phyloP scores from a whole-genome alignment of 2,797 vertebrate species.

The Smutsia gigantea region DNA sequence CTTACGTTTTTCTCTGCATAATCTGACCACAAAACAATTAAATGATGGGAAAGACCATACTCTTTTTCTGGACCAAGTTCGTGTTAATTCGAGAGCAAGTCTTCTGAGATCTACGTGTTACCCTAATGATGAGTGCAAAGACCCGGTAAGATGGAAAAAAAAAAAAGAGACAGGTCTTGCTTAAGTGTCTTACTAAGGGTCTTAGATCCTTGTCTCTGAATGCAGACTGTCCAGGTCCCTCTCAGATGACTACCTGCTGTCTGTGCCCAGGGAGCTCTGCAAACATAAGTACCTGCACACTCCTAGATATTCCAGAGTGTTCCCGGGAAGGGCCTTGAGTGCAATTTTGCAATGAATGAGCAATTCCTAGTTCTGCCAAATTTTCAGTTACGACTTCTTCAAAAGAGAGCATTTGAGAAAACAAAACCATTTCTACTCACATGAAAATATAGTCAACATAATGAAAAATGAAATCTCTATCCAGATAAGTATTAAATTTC shows the following conservation, averaged over 20 bases:
- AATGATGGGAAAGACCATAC: not conserved
- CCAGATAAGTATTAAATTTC: not conserved
- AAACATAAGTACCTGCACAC: accelerated
- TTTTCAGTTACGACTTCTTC: slow-evolving; percentile 4
- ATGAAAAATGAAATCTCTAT: not conserved
- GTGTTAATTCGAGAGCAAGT: not conserved
- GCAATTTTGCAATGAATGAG: not conserved
- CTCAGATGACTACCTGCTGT: not conserved
- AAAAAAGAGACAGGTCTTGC: not conserved
- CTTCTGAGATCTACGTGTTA: not conserved
- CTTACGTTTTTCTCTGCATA: not conserved
- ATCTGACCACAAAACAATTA: not conserved
- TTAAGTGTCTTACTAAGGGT: not conserved
- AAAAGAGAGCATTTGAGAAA: not conserved
- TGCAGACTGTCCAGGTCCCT: not conserved
- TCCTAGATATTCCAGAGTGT: not conserved
- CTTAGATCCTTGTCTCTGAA: not conserved
- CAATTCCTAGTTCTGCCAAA: not conserved
- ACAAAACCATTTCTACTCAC: not conserved
- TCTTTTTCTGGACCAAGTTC: not conserved
- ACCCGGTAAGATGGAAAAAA: too few relatives aligned
- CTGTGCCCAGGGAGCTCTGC: not conserved
- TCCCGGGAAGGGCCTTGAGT: not conserved
- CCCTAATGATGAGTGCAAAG: not conserved
- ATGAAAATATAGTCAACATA: not conserved